Base-by-base conservation (phyloP, 1,140 invertebrate species). In the Aphelinus certus region DNA sequence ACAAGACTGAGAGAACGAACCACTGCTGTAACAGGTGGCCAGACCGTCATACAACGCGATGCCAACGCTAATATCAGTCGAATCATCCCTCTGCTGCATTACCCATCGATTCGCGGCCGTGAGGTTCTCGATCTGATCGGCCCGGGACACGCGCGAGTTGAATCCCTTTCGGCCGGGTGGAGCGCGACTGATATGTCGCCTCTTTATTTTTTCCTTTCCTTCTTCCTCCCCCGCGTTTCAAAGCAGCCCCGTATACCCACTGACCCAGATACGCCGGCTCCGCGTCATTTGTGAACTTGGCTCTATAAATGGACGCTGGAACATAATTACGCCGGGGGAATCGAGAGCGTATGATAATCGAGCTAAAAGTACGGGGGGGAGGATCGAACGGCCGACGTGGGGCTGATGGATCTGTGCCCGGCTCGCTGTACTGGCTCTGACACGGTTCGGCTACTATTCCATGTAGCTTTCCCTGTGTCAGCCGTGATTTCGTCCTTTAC, bases 11-110 rank as follows among this genome's bases (percentile, higher is more conserved):
- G 47, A 7, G 48, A 26, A 70, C 53, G 10, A 51, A 70, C 61
- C 42, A 63, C 62, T 57, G 42, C 26, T 9, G 62, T 72, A 57
- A 65, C 71, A 72, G 71, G 62, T 72, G 71, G 71, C 46, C 46
- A 55, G 51, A 63, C 26, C 46, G 48, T 63, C 51, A 71, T 71
- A 63, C 63, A 71, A 71, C 26, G 26, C 26, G 26, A 26, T 26
- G 26, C 26, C 26, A 26, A 26, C 26, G 26, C 26, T 26, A 26
- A 26, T 26, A 26, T 26, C 26, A 26, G 26, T 26, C 26, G 26
- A 26, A 26, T 26, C 26, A 26, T 26, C 26, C 26, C 26, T 0
- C 26, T 26, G 26, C 26, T 26, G 26, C 26, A 26, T 26, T 26
- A 26, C 26, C 26, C 26, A 26, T 26, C 26, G 26, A 26, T 26